Conservation (phyloP, 2,888 invertebrate species). For the Halictus quadricinctus region DNA sequence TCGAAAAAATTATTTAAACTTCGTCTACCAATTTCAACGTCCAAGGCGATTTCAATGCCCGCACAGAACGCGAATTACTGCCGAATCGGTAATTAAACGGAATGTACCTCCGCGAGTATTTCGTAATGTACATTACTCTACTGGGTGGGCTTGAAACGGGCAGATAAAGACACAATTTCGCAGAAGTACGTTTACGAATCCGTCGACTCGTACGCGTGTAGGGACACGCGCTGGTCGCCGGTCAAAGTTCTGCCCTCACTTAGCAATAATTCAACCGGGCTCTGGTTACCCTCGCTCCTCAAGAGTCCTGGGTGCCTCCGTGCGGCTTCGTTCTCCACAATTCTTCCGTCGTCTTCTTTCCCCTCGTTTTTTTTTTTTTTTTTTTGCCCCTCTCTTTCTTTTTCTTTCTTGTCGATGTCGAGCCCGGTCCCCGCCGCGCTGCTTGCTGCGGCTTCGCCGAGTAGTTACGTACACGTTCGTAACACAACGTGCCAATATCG, state of each 20-base stretch:
- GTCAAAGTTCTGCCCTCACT: conserved; percentile 77
- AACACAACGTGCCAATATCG: conserved; percentile 78
- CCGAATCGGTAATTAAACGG: neutral
- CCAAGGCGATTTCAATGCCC: neutral
- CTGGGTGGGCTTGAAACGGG: neutral
- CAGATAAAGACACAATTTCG: conserved; percentile 6
- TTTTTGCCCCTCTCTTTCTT: conserved; percentile 33
- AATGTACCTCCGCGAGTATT: neutral
- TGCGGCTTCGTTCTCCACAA: conserved; percentile 62
- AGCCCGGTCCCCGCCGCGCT: conserved; percentile 19
- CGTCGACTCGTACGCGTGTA: conserved; percentile 29
- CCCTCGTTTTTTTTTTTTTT: neutral
- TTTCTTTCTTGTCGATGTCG: conserved; percentile 43
- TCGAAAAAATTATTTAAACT: neutral
- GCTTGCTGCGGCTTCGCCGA: conserved; percentile 26
- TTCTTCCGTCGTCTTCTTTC: conserved; percentile 49
- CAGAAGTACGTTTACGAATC: conserved; percentile 17
- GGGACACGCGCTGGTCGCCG: conserved; percentile 63
- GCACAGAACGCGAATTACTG: too few species aligned
- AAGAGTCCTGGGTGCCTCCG: conserved; percentile 64
- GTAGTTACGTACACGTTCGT: conserved; percentile 70
- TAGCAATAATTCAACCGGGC: conserved; percentile 77
- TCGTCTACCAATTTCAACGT: neutral
- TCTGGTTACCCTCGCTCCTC: conserved; percentile 56
- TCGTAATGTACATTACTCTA: neutral